These are phyloP conservation scores for Plodia interpunctella DNA, from an alignment of 1,140 invertebrate species.

Conservation along the genomic window DNA sequence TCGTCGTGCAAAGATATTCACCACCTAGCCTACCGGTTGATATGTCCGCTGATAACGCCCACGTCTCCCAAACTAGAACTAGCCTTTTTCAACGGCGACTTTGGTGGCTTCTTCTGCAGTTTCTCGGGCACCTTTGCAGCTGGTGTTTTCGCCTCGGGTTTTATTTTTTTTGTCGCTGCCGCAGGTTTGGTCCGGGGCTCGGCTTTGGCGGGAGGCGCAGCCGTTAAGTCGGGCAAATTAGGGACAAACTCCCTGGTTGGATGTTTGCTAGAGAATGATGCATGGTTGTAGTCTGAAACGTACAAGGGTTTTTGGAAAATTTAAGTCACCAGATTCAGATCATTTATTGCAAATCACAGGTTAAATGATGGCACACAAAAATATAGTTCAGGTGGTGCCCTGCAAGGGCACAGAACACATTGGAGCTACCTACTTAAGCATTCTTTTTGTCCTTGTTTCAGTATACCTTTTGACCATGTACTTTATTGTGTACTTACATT, in stretches of 20 bases:
- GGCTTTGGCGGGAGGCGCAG: background rate
- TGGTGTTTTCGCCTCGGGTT: background rate
- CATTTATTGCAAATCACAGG: no score
- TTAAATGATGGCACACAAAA: no score
- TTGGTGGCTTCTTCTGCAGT: background rate
- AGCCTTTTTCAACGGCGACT: background rate
- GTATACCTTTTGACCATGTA: no score
- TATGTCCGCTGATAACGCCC: background rate
- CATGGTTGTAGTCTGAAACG: background rate
- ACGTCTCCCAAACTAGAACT: background rate
- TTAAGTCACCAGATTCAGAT: no score
- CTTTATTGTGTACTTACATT: no score
- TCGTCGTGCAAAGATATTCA: no score
- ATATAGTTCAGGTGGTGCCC: no score
- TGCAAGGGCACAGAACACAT: no score
- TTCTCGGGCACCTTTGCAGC: background rate
- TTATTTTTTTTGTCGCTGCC: background rate
- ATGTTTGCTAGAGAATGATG: background rate
- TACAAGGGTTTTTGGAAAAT: background rate
- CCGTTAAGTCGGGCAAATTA: background rate
- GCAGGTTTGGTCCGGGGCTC: background rate
- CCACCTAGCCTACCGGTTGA: background rate
- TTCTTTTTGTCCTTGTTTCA: no score
- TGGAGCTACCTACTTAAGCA: no score
- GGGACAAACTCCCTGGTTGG: background rate